phyloP scores from a whole-genome alignment of 2,888 invertebrate species.

The Heterodera filipjevi region DNA sequence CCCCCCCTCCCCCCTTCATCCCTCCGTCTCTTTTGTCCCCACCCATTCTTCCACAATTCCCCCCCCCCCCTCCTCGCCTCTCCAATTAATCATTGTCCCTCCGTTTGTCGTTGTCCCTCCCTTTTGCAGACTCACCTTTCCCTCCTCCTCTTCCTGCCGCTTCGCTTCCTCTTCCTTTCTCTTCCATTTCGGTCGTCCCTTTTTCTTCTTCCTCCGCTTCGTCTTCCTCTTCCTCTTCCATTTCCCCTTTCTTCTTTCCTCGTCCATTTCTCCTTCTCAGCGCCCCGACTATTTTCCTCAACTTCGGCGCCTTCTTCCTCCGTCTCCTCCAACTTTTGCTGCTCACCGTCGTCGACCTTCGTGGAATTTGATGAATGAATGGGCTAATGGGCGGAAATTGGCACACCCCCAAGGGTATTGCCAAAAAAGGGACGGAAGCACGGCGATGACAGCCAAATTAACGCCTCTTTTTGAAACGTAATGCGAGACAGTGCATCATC shows the following conservation, averaged over 20 bases:
- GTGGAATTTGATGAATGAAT: not conserved
- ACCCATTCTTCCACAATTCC: too few relatives aligned
- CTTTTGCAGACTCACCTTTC: not conserved
- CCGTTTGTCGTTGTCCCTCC: not conserved
- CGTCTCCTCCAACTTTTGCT: not conserved
- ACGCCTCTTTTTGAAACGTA: conserved; percentile 7
- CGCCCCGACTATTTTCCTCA: not conserved
- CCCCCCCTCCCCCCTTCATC: not conserved
- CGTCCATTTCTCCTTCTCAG: not conserved
- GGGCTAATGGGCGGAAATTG: not conserved
- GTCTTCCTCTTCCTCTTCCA: not conserved
- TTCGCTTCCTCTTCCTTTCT: not conserved
- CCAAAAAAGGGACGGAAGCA: not conserved
- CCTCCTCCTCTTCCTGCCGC: not conserved
- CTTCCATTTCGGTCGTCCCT: not conserved
- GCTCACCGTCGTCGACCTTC: not conserved
- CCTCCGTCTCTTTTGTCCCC: too few relatives aligned
- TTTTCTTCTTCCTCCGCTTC: not conserved
- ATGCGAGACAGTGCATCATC: conserved; percentile 14
- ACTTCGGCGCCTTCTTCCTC: not conserved
- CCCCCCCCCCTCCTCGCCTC: not conserved
- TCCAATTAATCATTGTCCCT: not conserved
- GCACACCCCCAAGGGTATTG: not conserved
- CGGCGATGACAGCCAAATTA: not conserved
- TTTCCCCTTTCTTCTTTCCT: not conserved